A percentile compares a stretch with the other conserved stretches of the same genome.
phyloP scores from a whole-genome alignment of 2,797 vertebrate species.

The Rhinatrema bivittatum region DNA sequence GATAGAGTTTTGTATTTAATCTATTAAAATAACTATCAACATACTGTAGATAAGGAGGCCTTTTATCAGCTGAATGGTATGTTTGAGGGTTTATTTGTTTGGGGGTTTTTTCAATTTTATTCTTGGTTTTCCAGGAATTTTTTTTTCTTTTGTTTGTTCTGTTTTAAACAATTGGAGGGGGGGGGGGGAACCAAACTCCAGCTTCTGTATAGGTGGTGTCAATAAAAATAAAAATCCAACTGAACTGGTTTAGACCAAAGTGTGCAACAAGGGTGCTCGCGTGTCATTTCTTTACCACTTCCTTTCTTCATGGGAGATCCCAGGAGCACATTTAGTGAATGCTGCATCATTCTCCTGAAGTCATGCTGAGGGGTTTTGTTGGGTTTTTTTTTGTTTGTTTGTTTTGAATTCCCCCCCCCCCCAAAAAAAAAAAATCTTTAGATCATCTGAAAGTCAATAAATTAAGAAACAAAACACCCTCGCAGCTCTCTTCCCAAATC shows the following conservation, averaged over 20 bases:
- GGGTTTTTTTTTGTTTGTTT: slow-evolving; percentile 13
- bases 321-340: no score
- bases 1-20: slow-evolving; percentile 57
- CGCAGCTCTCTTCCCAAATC: slow-evolving; percentile 9
- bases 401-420: no score
- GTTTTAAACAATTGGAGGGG: no score
- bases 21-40: slow-evolving; percentile 66
- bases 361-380: no score
- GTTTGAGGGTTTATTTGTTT: slow-evolving; percentile 29
- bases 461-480: background rate
- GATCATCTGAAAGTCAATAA: no score
- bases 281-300: slow-evolving; percentile 32
- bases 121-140: slow-evolving; percentile 53
- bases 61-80: slow-evolving; percentile 51
- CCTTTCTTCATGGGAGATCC: no score
- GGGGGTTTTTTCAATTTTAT: slow-evolving; percentile 46
- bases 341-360: no score
- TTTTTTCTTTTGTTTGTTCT: slow-evolving; percentile 59
- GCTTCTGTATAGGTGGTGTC: slow-evolving; percentile 52
- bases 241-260: slow-evolving; percentile 35
- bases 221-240: slow-evolving; percentile 46
- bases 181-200: slow-evolving; percentile 58
- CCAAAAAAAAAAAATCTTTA: no score
- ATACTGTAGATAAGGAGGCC: slow-evolving; percentile 57
- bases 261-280: slow-evolving; percentile 38